Conservation (phyloP, 2,113 vertebrate genomes). For the Mustelus asterias region DNA sequence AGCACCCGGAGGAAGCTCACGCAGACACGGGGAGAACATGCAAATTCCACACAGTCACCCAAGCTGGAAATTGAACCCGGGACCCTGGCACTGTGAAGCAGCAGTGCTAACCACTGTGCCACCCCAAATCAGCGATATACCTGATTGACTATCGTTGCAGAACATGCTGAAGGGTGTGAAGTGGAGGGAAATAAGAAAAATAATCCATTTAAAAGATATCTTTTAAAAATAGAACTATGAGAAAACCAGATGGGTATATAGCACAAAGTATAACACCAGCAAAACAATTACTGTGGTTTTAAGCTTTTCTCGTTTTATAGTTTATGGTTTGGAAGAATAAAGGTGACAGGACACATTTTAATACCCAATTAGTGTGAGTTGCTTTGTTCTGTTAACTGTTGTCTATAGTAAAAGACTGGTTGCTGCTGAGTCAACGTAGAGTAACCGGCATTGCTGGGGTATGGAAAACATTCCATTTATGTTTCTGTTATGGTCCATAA, state of each 20-base stretch:
- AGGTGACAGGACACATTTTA: background rate
- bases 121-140: background rate
- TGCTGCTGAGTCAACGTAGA: background rate
- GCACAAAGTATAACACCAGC: background rate
- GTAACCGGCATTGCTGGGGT: background rate
- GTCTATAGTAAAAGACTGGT: background rate
- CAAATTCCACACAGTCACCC: too few species aligned
- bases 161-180: background rate
- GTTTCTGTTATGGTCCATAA: background rate
- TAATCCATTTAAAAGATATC: background rate
- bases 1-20: too few species aligned
- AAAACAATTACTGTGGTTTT: background rate
- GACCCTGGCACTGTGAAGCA: too few species aligned
- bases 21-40: too few species aligned
- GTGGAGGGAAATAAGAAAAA: background rate
- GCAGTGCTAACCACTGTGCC: too few species aligned
- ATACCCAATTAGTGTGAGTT: background rate
- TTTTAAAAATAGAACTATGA: background rate
- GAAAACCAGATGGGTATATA: background rate
- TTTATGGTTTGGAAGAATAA: background rate
- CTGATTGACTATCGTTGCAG: background rate
- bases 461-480: background rate
- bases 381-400: background rate
- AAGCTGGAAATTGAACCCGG: too few species aligned
- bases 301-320: background rate